Evolutionary conservation across 1,140 invertebrate species (phyloP), one percentile per base, ranked within the genome.

Genomic region (Panulirus ornatus): DNA sequence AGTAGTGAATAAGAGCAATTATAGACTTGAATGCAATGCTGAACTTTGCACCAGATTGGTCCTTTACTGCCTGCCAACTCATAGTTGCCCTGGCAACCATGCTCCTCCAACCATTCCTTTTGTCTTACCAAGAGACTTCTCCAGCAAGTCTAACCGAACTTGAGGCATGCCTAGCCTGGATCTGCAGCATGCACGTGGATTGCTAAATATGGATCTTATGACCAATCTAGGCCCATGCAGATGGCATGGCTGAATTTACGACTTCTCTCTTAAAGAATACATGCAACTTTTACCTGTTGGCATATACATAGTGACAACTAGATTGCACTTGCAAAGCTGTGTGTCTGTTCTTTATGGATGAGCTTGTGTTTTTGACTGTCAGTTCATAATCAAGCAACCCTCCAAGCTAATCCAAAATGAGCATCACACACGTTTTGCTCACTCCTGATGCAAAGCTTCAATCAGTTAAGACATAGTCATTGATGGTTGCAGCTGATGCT

Each of bases 241-340:
- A 42, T 30, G 27, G 27, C 76, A 44, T 16, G 27, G 38, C 22
- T 79, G 40, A 47, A 47, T 44, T 27, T 22, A 70, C 27, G 30
- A 63, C 81, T 71, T 42, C 27, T 81, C 75, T 51, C 75, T 42
- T 54, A 75, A 76, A 8, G 47, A 66, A 70, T 42, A 40, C 85
- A 88, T 88, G 85, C 85, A 88, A 76, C 47, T 58, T 88, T 83
- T 89, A 83, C 81, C 81, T 89, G 79, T 84, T 47, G 71, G 63
- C 66, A 89, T 89, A 89, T 82, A 89, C 58, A 89, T 83, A 89
- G 63, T 89, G 79, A 89, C 81, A 89, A 83, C 88, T 89, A 89
- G 88, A 89, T 89, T 89, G 88, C 88, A 89, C 75, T 73, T 83
- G 88, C 81, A 83, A 82, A 83, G 81, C 81, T 83, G 66, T 76